Base-by-base conservation (phyloP, 2,113 vertebrate genomes). In the Ia io region DNA sequence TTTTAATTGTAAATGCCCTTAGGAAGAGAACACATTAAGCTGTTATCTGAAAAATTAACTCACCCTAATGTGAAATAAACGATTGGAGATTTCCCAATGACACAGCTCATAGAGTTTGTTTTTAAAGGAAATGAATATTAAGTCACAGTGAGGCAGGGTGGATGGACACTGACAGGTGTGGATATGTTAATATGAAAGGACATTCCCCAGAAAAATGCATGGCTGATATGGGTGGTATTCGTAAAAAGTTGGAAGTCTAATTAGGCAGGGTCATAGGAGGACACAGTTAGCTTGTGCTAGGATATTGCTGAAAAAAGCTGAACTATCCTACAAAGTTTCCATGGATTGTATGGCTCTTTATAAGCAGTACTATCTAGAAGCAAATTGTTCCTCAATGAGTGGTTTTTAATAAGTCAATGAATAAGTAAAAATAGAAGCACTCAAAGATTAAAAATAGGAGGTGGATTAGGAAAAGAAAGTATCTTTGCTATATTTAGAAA, bases 1-100 rank as follows among this genome's bases (percentile, higher is more conserved):
- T 90, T 94, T 95, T 83, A 90, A 94, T 90, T 95, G 42, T 47
- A 74, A 85, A 71, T 67, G 85, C 90, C 88, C 59, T 93, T 74
- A 85, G 77, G 95, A 94, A 96, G 32, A 84, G 35, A 95, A 90
- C 59, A 84, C 77, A 95, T 82, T 96, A 93, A 88, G 44, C 20
- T 94, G 49, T 79, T 95, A 80, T 74, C 59, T 90, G 67, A 96
- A 95, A 96, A 96, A 96, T 91, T 90, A 91, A 93, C 92, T 92
- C 61, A 92, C 25, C 61, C 59, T 95, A 96, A 96, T 93, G 92
- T 82, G 80, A 96, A 97, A 94, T 97, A 96, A 94, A 94, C 94
- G 87, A 95, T 84, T 47, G 84, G 80, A 93, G 23, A 90, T 82
- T 90, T 92, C 32, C 30, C 61, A 90, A 8, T 65, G 80, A 90